Percentiles rank a stretch among this genome's conserved stretches.
phyloP scores from a whole-genome alignment of 2,888 invertebrate species.

The Ditula angustiorana region DNA sequence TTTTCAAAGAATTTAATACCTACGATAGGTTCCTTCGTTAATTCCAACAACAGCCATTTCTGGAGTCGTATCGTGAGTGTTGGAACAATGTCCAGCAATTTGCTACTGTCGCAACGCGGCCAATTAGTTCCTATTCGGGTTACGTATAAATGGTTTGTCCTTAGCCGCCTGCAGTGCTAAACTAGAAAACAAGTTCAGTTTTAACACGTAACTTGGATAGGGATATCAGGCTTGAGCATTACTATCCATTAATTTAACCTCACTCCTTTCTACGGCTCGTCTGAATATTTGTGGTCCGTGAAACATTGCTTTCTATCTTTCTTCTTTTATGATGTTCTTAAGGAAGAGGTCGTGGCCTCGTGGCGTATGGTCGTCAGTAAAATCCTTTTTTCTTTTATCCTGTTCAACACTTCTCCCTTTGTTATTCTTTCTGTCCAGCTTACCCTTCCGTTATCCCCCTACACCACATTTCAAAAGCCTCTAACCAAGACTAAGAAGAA shows the following conservation, averaged over 20 bases:
- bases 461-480: too few relatives aligned
- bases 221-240: conserved; percentile 5
- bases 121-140: conserved; percentile 53
- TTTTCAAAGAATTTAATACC: neutral
- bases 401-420: too few relatives aligned
- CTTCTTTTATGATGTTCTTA: too few relatives aligned
- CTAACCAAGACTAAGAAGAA: too few relatives aligned
- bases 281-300: neutral
- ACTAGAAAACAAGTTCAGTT: conserved; percentile 37
- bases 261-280: too few relatives aligned
- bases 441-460: too few relatives aligned
- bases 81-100: conserved; percentile 51
- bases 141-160: conserved; percentile 54
- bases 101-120: conserved; percentile 51
- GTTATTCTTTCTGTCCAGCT: too few relatives aligned
- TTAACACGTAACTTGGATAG: conserved; percentile 12
- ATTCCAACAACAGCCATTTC: conserved; percentile 27
- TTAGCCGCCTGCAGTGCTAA: conserved; percentile 47
- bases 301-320: too few relatives aligned
- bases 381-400: too few relatives aligned
- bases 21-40: neutral
- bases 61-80: conserved; percentile 17
- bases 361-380: too few relatives aligned
- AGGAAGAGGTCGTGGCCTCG: too few relatives aligned
- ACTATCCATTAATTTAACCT: neutral